Conservation (phyloP, 2,888 invertebrate species). For the Vannuccia rotundouncinata region DNA sequence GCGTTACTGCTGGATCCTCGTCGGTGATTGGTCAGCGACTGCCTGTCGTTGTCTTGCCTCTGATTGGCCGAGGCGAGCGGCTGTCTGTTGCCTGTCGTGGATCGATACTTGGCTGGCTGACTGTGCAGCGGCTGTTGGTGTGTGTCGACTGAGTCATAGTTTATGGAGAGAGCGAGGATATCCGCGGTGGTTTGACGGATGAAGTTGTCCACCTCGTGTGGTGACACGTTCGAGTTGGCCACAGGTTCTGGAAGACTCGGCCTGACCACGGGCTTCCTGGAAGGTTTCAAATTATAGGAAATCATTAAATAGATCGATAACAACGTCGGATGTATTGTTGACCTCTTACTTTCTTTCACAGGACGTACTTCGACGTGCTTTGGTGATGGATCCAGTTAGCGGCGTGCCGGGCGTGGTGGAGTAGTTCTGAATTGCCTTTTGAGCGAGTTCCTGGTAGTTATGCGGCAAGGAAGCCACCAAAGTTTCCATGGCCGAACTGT, state of each 20-base stretch:
- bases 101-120: background rate
- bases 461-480: background rate
- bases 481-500: background rate
- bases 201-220: constrained; percentile 67
- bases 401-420: background rate
- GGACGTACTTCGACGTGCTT: background rate
- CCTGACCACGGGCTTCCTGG: background rate
- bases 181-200: constrained; percentile 83
- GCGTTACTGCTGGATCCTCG: background rate
- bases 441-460: background rate
- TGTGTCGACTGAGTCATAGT: background rate
- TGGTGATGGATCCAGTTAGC: background rate
- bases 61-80: background rate
- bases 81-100: background rate
- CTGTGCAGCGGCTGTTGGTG: background rate
- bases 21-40: background rate
- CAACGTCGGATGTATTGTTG: too few species aligned
- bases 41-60: too few species aligned
- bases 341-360: background rate
- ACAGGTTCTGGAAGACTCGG: background rate
- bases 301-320: background rate
- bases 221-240: constrained; percentile 58
- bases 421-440: background rate
- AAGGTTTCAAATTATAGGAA: background rate
- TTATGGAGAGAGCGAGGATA: constrained; percentile 70